Evolutionary conservation across 2,888 invertebrate genomes (phyloP), one percentile per base, ranked within the genome.

Genomic region (Drosophila antonietae): DNA sequence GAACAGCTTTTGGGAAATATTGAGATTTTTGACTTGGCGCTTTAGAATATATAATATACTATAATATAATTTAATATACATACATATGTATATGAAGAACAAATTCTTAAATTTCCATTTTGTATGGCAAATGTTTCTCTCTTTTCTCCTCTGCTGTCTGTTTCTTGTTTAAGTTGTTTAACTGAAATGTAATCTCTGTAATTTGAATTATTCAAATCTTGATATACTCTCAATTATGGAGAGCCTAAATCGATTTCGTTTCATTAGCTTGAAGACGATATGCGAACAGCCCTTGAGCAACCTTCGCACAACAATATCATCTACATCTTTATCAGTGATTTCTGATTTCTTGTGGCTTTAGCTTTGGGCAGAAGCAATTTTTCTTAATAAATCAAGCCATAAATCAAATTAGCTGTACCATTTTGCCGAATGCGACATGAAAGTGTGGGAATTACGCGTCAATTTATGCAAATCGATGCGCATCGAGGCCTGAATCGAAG

Each of bases 371-470:
- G 57, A 44, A 49, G 65, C 59, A 59, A 82, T 86, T 80, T 88
- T 83, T 83, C 68, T 63, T 73, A 72, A 88, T 73, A 86, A 86
- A 75, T 67, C 37, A 53, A 37, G 56, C 31, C 71, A 87, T 89
- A 87, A 87, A 84, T 89, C 87, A 84, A 88, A 84, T 87, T 73
- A 77, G 74, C 43, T 73, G 87, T 76, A 81, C 66, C 77, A 79
- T 83, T 84, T 84, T 76, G 74, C 58, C 74, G 83, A 89, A 88
- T 78, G 72, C 84, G 84, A 83, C 84, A 87, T 66, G 79, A 81
- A 77, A 89, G 84, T 84, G 84, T 84, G 89, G 87, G 89, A 84
- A 89, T 71, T 74, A 73, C 76, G 81, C 79, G 76, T 73, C 87
- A 83, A 87, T 73, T 87, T 84, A 84, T 84, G 84, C 70, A 73